Percentiles rank a stretch among this genome's conserved stretches.
These are phyloP conservation scores for Stictocephala bisonia DNA, from an alignment of 2,888 invertebrate genomes.

Conservation along the genomic window DNA sequence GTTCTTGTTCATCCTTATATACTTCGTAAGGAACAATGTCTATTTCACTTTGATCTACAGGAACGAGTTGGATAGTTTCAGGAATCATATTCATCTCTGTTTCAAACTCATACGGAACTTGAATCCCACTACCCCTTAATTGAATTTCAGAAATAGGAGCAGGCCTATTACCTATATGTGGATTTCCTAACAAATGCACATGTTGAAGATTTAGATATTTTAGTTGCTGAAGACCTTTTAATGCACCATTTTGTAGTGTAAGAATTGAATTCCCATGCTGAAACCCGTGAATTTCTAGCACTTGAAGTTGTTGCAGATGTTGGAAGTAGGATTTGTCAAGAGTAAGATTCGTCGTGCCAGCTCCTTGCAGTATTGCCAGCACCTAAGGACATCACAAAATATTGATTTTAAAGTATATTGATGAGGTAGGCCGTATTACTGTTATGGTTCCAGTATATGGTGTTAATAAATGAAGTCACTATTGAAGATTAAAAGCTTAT, in stretches of 20 bases:
- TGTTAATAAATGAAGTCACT: too few species aligned
- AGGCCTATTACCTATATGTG: slow-evolving; percentile 43
- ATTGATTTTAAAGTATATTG: too few species aligned
- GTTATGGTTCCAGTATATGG: too few species aligned
- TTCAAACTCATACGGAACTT: not conserved
- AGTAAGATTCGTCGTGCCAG: slow-evolving; percentile 66
- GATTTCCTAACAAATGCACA: slow-evolving; percentile 63
- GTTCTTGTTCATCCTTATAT: slow-evolving; percentile 69
- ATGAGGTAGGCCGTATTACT: too few species aligned
- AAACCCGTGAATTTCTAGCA: slow-evolving; percentile 72
- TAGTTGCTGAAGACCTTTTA: slow-evolving; percentile 62
- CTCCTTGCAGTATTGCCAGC: slow-evolving; percentile 70
- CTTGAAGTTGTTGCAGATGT: slow-evolving; percentile 68
- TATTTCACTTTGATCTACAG: slow-evolving; percentile 63
- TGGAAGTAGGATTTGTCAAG: slow-evolving; percentile 66
- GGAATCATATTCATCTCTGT: slow-evolving; percentile 21
- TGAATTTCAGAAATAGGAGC: slow-evolving; percentile 21
- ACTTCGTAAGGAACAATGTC: slow-evolving; percentile 74
- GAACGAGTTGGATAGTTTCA: not conserved
- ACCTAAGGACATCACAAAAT: too few species aligned
- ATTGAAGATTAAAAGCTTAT: too few species aligned
- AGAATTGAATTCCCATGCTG: slow-evolving; percentile 55
- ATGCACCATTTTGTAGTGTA: slow-evolving; percentile 61
- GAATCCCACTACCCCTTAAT: slow-evolving; percentile 17
- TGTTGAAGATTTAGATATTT: slow-evolving; percentile 70